Evolutionary conservation across 1,140 invertebrate genomes (phyloP), one percentile per base, ranked within the genome.

Genomic region (Drosophila melanogaster): DNA sequence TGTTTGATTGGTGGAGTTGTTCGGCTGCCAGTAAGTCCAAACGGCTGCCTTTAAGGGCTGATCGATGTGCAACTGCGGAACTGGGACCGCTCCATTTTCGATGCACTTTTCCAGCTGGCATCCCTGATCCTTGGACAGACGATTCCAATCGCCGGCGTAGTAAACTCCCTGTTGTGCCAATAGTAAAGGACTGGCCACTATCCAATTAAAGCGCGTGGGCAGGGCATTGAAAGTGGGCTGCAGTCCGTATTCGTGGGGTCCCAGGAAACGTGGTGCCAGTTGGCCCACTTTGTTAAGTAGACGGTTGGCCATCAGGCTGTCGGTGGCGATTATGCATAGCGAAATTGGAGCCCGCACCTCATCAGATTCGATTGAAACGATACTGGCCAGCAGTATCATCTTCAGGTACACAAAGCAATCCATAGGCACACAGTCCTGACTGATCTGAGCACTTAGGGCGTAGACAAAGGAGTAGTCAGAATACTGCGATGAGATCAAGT

Each of bases 401-500:
- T 92, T 92, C 0, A 92, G 50, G 19, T 85, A 81, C 0, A 89
- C 89, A 50, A 77, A 92, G 11, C 71, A 91, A 7, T 90, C 80
- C 86, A 92, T 92, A 14, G 91, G 91, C 22, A 89, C 75, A 14
- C 61, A 69, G 0, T 91, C 72, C 30, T 90, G 85, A 8, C 83
- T 43, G 2, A 92, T 49, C 40, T 92, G 91, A 0, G 83, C 79
- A 7, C 86, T 79, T 24, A 92, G 12, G 0, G 86, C 49, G 43
- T 91, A 92, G 6, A 92, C 71, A 46, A 90, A 92, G 0, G 89
- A 56, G 41, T 90, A 92, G 44, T 92, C 91, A 0, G 91, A 92
- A n/a, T 84, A 72, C 0, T 77, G 54, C 1, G 33, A n/a, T 1
- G 71, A 72, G 2, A 92, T 70, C 0, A 86, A 5, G 4, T 40